Evolutionary conservation across 2,888 invertebrate genomes (phyloP), one percentile per base, ranked within the genome.

Genomic region (Diarsia dahlii): DNA sequence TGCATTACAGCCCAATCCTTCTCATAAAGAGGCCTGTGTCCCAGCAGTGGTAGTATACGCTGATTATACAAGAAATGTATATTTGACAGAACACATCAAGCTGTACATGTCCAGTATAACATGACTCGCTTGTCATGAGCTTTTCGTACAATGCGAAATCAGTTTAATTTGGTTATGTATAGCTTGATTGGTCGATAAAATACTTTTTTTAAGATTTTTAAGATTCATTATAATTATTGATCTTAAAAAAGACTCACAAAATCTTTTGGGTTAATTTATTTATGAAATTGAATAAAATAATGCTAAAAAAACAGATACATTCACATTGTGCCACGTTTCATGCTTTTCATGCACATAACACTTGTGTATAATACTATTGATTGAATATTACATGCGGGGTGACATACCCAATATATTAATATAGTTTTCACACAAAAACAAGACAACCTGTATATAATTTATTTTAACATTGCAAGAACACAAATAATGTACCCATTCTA

Each of bases 291-390:
- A 78, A 48, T 73, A 78, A 75, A 80, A 80, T 50, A 73, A 77
- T 73, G 71, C 76, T 66, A 45, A 71, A 80, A 71, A 78, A 78
- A 74, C 71, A 88, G 89, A 92, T 93, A 94, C 93, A 94, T 94
- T 91, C 92, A 94, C 94, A 94, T 94, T 94, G 95, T 94, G 95
- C 92, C 93, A 91, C 88, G 79, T 80, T 72, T 85, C 95, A 94
- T 95, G 95, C 95, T 84, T 58, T 81, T 80, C 94, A 94, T 94
- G 94, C 95, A 91, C 84, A 84, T 80, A 80, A 81, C 76, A 84
- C 65, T 77, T 50, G 79, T 84, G 74, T 85, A 73, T 58, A 15
- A 10, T 52, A 48, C 54, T 50, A 71, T 73, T 28, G 77, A 62
- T 71, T 70, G 23, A 52, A 48, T 71, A 71, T 54, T 67, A 67